A percentile compares a stretch with the other conserved stretches of the same genome.
Evolutionary conservation across 2,888 invertebrate species (phyloP).

Genomic region (Leucophenga maculata): DNA sequence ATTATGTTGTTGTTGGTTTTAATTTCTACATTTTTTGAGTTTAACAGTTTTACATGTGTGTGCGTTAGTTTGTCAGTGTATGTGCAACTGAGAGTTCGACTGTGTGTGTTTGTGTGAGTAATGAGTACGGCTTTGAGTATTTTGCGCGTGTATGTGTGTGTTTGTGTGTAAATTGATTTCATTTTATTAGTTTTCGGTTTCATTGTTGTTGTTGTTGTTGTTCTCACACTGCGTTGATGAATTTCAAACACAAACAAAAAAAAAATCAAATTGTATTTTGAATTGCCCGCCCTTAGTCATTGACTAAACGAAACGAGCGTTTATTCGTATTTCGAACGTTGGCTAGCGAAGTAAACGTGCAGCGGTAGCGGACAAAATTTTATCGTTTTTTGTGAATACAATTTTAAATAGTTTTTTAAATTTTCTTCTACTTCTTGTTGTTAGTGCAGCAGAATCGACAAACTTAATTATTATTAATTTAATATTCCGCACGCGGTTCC

Average conservation of each 20-base stretch:
- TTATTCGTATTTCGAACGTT: constrained; percentile 18
- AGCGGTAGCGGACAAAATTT: constrained; percentile 27
- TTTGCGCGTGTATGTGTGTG: constrained; percentile 40
- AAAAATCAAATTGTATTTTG: constrained; percentile 55
- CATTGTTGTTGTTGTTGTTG: constrained; percentile 58
- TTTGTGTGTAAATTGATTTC: constrained; percentile 51
- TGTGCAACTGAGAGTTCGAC: constrained; percentile 31
- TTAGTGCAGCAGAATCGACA: too few species aligned
- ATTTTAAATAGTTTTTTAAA: constrained; percentile 4
- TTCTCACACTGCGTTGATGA: constrained; percentile 57
- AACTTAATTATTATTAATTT: constrained; percentile 26
- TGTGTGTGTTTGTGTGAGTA: constrained; percentile 40
- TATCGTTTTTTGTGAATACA: background rate
- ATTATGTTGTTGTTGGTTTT: background rate
- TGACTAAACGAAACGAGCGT: constrained; percentile 60
- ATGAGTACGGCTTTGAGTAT: constrained; percentile 30
- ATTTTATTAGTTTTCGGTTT: constrained; percentile 70
- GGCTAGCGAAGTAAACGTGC: background rate
- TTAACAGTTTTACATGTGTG: constrained; percentile 3
- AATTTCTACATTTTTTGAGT: constrained; percentile 2
- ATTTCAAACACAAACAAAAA: constrained; percentile 58
- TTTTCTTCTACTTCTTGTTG: background rate
- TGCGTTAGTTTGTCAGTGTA: constrained; percentile 10
- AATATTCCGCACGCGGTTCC: constrained; percentile 47
- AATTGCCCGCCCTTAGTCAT: constrained; percentile 71